Conservation (phyloP, 2,797 vertebrate genomes). For the Amphiprion clarkii region DNA sequence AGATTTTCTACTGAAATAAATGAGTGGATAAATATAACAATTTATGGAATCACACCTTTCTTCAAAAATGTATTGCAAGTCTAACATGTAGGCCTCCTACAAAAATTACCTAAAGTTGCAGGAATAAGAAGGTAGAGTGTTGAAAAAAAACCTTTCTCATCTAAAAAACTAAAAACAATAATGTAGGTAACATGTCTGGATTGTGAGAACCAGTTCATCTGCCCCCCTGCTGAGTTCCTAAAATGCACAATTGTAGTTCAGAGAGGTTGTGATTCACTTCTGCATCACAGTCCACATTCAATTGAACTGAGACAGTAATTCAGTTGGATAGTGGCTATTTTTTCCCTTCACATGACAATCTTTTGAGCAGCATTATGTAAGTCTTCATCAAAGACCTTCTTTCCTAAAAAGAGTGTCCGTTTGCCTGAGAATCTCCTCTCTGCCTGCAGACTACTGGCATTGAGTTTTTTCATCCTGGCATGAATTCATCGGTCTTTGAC, state of each 20-base stretch:
- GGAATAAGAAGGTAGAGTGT: neutral
- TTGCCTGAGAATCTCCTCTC: conserved; percentile 38
- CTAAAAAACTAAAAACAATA: neutral
- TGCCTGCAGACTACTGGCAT: conserved; percentile 68
- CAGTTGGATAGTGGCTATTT: conserved; percentile 36
- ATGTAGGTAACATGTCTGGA: neutral
- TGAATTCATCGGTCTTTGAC: conserved; percentile 69
- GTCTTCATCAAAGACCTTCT: conserved; percentile 47
- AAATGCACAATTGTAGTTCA: conserved; percentile 23
- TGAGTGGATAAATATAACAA: too few species aligned
- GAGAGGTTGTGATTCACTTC: conserved; percentile 36
- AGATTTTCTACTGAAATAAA: neutral
- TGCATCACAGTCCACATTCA: conserved; percentile 60
- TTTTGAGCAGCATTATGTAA: conserved; percentile 72
- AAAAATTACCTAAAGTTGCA: too few species aligned
- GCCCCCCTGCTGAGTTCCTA: conserved; percentile 5
- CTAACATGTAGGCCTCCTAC: neutral
- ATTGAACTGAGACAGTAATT: conserved; percentile 34
- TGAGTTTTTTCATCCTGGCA: conserved; percentile 73
- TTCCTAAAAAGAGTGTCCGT: conserved; percentile 63
- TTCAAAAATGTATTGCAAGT: neutral
- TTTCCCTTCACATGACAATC: conserved; percentile 38
- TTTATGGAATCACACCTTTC: neutral
- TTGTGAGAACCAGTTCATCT: neutral
- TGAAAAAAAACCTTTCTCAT: neutral